A percentile compares a stretch with the other conserved stretches of the same genome.
Conservation (phyloP, 2,888 invertebrate genomes). For the Conus canariensis region DNA sequence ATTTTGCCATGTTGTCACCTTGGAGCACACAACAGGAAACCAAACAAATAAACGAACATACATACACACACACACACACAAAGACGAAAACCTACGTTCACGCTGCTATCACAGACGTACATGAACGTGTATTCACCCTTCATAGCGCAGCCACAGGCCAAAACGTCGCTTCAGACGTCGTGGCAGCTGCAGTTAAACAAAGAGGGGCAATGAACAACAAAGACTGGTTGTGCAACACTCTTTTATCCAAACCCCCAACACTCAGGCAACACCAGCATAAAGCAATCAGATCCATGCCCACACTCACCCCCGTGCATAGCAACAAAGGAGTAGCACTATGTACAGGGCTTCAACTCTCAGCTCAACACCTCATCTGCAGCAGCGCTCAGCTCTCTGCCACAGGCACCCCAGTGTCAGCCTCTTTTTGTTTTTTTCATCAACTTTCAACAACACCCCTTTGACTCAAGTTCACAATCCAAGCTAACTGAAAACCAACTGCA, state of each 20-base stretch:
- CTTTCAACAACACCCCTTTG: too few relatives aligned
- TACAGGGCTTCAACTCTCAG: too few relatives aligned
- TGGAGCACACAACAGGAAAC: neutral
- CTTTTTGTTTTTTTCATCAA: too few relatives aligned
- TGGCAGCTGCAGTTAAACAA: constrained; percentile 15
- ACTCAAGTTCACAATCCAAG: too few relatives aligned
- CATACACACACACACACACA: neutral
- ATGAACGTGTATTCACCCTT: constrained; percentile 16
- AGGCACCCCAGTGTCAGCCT: too few relatives aligned
- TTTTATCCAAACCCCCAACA: neutral
- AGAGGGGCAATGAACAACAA: neutral
- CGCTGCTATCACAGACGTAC: neutral
- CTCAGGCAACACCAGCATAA: neutral
- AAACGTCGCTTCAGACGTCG: constrained; percentile 19
- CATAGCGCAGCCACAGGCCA: constrained; percentile 22
- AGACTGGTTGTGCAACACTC: neutral
- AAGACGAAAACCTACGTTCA: neutral
- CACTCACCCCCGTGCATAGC: too few relatives aligned
- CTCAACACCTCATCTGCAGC: too few relatives aligned
- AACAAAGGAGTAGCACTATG: too few relatives aligned
- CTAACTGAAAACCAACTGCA: neutral
- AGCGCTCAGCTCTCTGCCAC: too few relatives aligned
- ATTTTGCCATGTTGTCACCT: neutral
- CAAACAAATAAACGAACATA: neutral
- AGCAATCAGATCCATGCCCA: too few relatives aligned